Conservation (phyloP, 2,888 invertebrate genomes). For the Aspidiotus destructor region DNA sequence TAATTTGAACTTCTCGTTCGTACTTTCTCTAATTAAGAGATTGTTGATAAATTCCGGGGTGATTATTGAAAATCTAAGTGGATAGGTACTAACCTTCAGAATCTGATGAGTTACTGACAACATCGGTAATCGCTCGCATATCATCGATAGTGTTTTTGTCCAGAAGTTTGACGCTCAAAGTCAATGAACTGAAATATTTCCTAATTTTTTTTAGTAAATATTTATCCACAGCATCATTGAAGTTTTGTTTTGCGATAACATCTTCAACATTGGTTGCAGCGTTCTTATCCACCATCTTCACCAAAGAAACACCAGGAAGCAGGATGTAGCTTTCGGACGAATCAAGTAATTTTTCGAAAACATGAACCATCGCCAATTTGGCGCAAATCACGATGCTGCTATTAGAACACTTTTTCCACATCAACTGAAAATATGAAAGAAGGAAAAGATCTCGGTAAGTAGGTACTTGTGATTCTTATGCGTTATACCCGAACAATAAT, state of each 20-base stretch:
- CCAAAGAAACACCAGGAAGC: constrained; percentile 63
- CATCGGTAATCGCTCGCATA: constrained; percentile 34
- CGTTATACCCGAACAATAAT: no score
- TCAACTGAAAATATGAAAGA: constrained; percentile 34
- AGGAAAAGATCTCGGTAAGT: constrained; percentile 3
- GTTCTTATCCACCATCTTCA: constrained; percentile 3
- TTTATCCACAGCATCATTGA: constrained; percentile 33
- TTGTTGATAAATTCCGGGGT: no score
- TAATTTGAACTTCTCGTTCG: no score
- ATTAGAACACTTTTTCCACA: constrained; percentile 48
- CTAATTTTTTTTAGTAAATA: constrained; percentile 33
- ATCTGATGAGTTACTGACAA: constrained; percentile 22
- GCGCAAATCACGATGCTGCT: constrained; percentile 63
- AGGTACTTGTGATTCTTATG: neutral
- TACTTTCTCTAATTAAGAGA: no score
- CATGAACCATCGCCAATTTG: constrained; percentile 65
- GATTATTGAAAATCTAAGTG: no score
- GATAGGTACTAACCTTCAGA: no score
- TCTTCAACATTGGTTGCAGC: neutral
- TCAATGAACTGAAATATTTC: constrained; percentile 35
- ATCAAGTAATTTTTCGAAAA: constrained; percentile 55
- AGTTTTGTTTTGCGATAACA: constrained; percentile 17
- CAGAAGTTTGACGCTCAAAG: constrained; percentile 36
- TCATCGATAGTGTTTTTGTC: constrained; percentile 34
- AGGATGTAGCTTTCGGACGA: constrained; percentile 53